phyloP scores from a whole-genome alignment of 2,113 vertebrate species.

The Apus apus region DNA sequence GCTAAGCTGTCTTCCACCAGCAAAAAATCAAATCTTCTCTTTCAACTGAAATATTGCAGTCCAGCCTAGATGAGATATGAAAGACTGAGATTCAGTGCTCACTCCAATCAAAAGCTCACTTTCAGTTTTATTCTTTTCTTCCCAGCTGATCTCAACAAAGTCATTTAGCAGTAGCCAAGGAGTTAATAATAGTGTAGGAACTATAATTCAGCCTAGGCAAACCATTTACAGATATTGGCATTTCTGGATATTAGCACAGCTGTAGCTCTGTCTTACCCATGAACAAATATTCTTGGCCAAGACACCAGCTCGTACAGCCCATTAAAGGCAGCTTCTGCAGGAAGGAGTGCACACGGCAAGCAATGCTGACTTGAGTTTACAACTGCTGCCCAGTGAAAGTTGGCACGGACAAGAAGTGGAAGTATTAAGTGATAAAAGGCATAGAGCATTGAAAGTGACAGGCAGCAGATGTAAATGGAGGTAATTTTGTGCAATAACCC shows the following conservation, averaged over 20 bases:
- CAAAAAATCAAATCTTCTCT: not conserved
- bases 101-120: not conserved
- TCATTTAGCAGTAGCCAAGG: not conserved
- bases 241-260: not conserved
- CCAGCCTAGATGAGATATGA: not conserved
- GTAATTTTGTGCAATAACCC: conserved; percentile 57
- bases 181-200: not conserved
- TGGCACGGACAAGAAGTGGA: conserved; percentile 54
- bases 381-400: conserved; percentile 54
- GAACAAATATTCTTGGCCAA: conserved; percentile 34
- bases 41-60: not conserved
- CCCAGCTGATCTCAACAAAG: not conserved
- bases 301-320: not conserved
- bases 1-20: not conserved
- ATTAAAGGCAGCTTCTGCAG: not conserved
- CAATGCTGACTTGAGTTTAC: conserved; percentile 4
- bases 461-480: conserved; percentile 63
- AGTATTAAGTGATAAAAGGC: conserved; percentile 69
- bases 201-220: not conserved
- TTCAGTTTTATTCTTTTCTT: not conserved
- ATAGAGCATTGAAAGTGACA: conserved; percentile 62
- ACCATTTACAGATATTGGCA: not conserved
- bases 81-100: not conserved
- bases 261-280: not conserved
- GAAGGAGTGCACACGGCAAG: not conserved